Evolutionary conservation across 2,113 vertebrate genomes (phyloP).

Genomic region (Coptodon bakossiorum): DNA sequence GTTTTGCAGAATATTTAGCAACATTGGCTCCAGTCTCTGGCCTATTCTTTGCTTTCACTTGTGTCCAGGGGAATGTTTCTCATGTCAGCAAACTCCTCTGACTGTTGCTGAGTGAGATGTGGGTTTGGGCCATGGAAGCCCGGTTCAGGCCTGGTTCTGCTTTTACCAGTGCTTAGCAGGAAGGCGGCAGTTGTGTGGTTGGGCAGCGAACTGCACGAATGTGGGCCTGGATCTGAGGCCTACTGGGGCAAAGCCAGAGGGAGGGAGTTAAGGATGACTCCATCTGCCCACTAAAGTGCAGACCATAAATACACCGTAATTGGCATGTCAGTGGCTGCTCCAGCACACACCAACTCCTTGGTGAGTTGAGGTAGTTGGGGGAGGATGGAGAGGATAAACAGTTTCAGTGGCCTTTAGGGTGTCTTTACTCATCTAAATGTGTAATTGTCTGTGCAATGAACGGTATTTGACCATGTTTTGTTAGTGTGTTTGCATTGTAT

Average conservation of each 20-base stretch:
- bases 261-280: slow-evolving; percentile 42
- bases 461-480: slow-evolving; percentile 31
- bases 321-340: slow-evolving; percentile 39
- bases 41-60: slow-evolving; percentile 46
- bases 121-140: slow-evolving; percentile 45
- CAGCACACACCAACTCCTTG: slow-evolving; percentile 20
- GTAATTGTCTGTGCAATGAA: slow-evolving; percentile 45
- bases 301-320: slow-evolving; percentile 50
- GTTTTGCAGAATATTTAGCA: slow-evolving; percentile 62
- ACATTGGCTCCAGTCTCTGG: slow-evolving; percentile 35
- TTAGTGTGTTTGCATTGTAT: slow-evolving; percentile 39
- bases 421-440: slow-evolving; percentile 41
- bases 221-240: background rate
- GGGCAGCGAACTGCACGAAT: slow-evolving; percentile 7
- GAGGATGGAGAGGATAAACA: slow-evolving; percentile 25
- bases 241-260: background rate
- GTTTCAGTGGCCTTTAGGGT: slow-evolving; percentile 26
- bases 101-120: slow-evolving; percentile 21
- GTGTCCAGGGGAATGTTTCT: slow-evolving; percentile 49
- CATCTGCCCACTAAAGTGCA: slow-evolving; percentile 4
- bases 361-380: slow-evolving; percentile 25
- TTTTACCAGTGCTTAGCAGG: slow-evolving; percentile 39
- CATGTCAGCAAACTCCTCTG: slow-evolving; percentile 45
- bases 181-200: slow-evolving; percentile 26
- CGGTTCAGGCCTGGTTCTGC: slow-evolving; percentile 16